Percentiles rank a stretch among this genome's conserved stretches.
Conservation (phyloP, 2,797 vertebrate genomes). For the Labroides dimidiatus region DNA sequence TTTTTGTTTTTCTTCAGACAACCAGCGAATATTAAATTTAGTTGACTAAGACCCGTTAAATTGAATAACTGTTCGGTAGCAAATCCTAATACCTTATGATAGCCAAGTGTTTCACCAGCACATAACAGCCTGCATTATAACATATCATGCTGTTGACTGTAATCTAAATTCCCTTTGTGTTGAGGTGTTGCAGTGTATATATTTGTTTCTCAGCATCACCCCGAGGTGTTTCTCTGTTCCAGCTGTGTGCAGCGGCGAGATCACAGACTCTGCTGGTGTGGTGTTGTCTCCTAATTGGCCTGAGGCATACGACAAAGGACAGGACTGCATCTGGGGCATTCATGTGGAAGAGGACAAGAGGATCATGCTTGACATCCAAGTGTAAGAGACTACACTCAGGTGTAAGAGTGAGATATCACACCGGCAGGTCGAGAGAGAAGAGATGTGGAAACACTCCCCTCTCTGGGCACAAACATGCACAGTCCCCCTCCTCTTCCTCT, state of each 20-base stretch:
- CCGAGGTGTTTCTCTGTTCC: slow-evolving; percentile 63
- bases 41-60: too few species aligned
- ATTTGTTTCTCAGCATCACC: slow-evolving; percentile 29
- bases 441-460: slow-evolving; percentile 45
- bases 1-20: too few species aligned
- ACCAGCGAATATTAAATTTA: too few species aligned
- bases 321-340: slow-evolving; percentile 99
- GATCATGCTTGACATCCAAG: slow-evolving; percentile 93
- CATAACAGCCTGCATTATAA: too few species aligned
- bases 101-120: too few species aligned
- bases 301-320: slow-evolving; percentile 95
- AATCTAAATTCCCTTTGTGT: neutral
- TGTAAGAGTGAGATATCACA: slow-evolving; percentile 50
- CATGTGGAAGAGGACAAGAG: slow-evolving; percentile 98
- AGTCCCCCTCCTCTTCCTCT: neutral
- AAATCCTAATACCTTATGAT: too few species aligned
- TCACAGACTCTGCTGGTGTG: slow-evolving; percentile 93
- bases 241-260: slow-evolving; percentile 97
- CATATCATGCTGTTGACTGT: neutral
- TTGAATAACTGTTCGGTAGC: too few species aligned
- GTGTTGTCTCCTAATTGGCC: slow-evolving; percentile 99
- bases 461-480: slow-evolving; percentile 2
- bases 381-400: slow-evolving; percentile 86
- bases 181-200: neutral
- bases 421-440: slow-evolving; percentile 7